Conservation (phyloP, 2,113 vertebrate genomes). For the Aix galericulata region DNA sequence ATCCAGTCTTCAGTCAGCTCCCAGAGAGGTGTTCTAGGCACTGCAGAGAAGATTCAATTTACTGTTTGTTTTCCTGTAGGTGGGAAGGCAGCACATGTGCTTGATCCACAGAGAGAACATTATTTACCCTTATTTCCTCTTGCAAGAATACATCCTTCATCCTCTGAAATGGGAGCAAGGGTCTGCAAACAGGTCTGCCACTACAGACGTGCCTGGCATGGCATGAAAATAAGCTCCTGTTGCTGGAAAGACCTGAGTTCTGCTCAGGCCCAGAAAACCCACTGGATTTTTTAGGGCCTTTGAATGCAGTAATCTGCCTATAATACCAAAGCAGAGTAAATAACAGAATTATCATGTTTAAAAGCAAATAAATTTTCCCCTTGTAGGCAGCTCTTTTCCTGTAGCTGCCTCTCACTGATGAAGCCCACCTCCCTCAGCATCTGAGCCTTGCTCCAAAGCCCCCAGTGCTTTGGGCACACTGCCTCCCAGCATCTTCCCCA, state of each 20-base stretch:
- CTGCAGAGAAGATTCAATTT: not conserved
- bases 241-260: not conserved
- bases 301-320: not conserved
- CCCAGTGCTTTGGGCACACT: not conserved
- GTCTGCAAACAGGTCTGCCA: not conserved
- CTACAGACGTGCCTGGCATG: fast-evolving
- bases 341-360: not conserved
- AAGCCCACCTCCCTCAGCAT: not conserved
- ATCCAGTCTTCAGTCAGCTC: not conserved
- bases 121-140: not conserved
- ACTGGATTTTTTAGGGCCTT: not conserved
- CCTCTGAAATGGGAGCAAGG: not conserved
- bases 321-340: not conserved
- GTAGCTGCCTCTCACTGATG: not conserved
- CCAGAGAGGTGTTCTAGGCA: not conserved
- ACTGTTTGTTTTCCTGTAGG: not conserved
- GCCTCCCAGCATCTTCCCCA: not conserved
- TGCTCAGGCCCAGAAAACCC: not conserved
- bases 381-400: not conserved
- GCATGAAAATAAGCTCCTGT: not conserved
- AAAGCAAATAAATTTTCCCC: not conserved
- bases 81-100: not conserved
- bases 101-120: not conserved
- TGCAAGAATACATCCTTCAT: not conserved
- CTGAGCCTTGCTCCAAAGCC: not conserved